Conservation (phyloP, 1,140 invertebrate genomes). For the Akabosia matsudoensis region DNA sequence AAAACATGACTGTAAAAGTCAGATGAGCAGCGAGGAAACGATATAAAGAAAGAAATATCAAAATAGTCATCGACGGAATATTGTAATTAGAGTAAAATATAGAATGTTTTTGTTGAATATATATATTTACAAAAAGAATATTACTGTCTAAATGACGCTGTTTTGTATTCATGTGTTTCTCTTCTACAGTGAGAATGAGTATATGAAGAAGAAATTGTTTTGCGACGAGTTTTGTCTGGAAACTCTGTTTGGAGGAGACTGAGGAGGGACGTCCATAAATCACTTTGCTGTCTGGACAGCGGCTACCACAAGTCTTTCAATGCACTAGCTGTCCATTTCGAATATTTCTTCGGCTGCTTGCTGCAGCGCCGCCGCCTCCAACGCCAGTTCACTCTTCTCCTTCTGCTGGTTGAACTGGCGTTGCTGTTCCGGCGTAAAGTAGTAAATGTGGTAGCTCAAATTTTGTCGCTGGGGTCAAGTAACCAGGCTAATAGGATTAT, state of each 20-base stretch:
- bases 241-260: not conserved
- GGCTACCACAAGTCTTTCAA: not conserved
- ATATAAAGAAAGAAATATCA: too few species aligned
- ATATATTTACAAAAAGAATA: too few species aligned
- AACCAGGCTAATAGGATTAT: constrained; percentile 64
- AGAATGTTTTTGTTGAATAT: too few species aligned
- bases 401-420: not conserved
- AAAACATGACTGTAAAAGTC: too few species aligned
- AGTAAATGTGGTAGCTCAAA: constrained; percentile 12
- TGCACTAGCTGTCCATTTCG: constrained; percentile 12
- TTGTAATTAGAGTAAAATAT: too few species aligned
- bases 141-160: too few species aligned
- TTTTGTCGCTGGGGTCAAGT: constrained; percentile 32
- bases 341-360: not conserved
- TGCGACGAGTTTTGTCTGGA: too few species aligned
- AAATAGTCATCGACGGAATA: too few species aligned
- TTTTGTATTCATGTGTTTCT: too few species aligned
- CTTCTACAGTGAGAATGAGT: too few species aligned
- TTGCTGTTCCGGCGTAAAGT: constrained; percentile 5
- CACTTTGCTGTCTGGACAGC: not conserved
- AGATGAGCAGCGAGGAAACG: too few species aligned
- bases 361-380: not conserved
- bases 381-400: constrained; percentile 7
- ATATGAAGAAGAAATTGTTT: not conserved
- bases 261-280: not conserved